Evolutionary conservation across 2,113 vertebrate species (phyloP).

Genomic region (Limanda limanda): DNA sequence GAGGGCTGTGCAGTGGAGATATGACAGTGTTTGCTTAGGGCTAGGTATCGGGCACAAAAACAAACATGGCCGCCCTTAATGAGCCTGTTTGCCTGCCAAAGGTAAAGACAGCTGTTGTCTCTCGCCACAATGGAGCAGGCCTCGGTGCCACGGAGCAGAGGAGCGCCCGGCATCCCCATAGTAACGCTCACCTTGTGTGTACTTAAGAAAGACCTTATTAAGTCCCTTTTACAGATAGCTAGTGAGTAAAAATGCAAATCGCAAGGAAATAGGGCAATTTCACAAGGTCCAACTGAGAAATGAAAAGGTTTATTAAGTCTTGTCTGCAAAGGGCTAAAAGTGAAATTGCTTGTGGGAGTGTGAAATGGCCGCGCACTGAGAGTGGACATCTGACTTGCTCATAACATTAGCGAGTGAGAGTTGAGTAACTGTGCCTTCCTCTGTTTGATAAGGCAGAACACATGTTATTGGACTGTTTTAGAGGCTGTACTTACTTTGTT

Average conservation of each 20-base stretch:
- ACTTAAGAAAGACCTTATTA: constrained; percentile 69
- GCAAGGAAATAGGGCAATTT: constrained; percentile 49
- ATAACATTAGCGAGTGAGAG: constrained; percentile 40
- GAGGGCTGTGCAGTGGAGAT: constrained; percentile 76
- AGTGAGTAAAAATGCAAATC: constrained; percentile 72
- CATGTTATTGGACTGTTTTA: constrained; percentile 37
- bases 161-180: constrained; percentile 71
- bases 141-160: constrained; percentile 54
- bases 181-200: constrained; percentile 73
- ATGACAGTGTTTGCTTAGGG: constrained; percentile 82
- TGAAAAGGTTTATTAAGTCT: constrained; percentile 66
- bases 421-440: constrained; percentile 47
- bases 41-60: constrained; percentile 83
- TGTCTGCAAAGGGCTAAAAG: constrained; percentile 49
- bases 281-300: constrained; percentile 58
- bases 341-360: constrained; percentile 60
- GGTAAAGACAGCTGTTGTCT: constrained; percentile 84
- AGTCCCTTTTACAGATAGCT: constrained; percentile 68
- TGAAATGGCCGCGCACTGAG: constrained; percentile 46
- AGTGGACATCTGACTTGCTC: constrained; percentile 46
- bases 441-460: constrained; percentile 55
- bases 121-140: constrained; percentile 73
- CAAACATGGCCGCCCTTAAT: constrained; percentile 83
- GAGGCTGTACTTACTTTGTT: not conserved
- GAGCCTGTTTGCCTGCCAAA: constrained; percentile 83